Evolutionary conservation across 2,113 vertebrate species (phyloP), one percentile per base, ranked within the genome.

Genomic region (Papio anubis): DNA sequence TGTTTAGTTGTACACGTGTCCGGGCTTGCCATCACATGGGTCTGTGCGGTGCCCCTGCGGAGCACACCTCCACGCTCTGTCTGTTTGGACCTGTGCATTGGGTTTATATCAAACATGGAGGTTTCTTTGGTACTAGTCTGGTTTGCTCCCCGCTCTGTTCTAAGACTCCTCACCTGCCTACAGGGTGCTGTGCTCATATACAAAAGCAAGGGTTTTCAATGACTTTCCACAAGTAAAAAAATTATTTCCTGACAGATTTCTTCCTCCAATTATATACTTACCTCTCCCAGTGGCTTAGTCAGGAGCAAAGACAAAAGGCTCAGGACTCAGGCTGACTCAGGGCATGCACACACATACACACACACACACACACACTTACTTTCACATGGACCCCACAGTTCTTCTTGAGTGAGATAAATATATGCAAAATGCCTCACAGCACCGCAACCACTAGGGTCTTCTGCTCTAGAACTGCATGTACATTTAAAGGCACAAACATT

Each of bases 291-390:
- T 4, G 18, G 59, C 79, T 94, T 55, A 70, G 17, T 25, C 13
- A 27, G 55, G 68, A 66, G 30, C 48, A 52, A 76, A 83, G 72
- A 83, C 68, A 83, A n/a, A 89, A 78, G 32, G 50, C 43, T 75
- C 10, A n/a, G 40, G 73, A 38, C 52, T 8, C 52, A 14, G 52
- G 72, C 59, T 30, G 64, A 75, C 91, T 43, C 13, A 1, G 50
- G 17, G 2, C 21, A 43, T 0, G 9, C 38, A 8, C 8, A 3
- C 14, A 1, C 43, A 12, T 13, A 1, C 6, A 1, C 5, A 17
- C 14, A 50, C 20, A 14, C 43, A 4, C n/a, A n/a, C 59, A 10
- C 66, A 45, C 16, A 20, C 52, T 40, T 21, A 5, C 23, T 43
- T 23, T 76, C 73, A 45, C 50, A 48, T 43, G 27, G 52, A 43